phyloP scores from a whole-genome alignment of 2,113 vertebrate genomes.

The Phalacrocorax pelagicus region DNA sequence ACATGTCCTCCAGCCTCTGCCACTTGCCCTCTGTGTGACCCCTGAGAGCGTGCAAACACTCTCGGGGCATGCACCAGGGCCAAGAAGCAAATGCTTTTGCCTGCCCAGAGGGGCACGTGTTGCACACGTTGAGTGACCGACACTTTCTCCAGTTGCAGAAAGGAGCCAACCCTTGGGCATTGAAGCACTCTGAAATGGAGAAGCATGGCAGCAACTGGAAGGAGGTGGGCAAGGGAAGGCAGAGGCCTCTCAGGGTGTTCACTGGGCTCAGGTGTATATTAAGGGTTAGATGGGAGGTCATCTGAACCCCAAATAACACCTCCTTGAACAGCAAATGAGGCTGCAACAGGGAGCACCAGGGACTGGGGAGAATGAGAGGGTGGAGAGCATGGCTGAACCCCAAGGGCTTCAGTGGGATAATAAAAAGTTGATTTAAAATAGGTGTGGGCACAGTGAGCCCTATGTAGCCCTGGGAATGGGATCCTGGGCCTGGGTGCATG shows the following conservation, averaged over 20 bases:
- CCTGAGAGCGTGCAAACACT: rapidly evolving
- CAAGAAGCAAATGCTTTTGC: background rate
- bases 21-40: rapidly evolving
- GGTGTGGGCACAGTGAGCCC: background rate
- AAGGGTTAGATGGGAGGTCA: background rate
- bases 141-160: constrained; percentile 71
- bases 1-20: background rate
- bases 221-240: constrained; percentile 64
- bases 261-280: background rate
- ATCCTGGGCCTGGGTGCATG: background rate
- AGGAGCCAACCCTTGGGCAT: constrained; percentile 71
- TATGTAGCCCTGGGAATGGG: background rate
- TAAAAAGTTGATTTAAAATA: background rate
- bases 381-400: background rate
- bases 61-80: rapidly evolving
- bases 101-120: background rate
- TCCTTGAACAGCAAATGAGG: background rate
- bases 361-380: background rate
- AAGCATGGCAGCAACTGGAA: constrained; percentile 78
- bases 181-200: constrained; percentile 77
- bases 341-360: background rate
- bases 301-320: background rate
- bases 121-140: background rate
- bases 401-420: background rate
- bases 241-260: background rate